Base-by-base conservation (phyloP, 92 coral and sea anemone species). In the Parazoanthus atlanticus region DNA sequence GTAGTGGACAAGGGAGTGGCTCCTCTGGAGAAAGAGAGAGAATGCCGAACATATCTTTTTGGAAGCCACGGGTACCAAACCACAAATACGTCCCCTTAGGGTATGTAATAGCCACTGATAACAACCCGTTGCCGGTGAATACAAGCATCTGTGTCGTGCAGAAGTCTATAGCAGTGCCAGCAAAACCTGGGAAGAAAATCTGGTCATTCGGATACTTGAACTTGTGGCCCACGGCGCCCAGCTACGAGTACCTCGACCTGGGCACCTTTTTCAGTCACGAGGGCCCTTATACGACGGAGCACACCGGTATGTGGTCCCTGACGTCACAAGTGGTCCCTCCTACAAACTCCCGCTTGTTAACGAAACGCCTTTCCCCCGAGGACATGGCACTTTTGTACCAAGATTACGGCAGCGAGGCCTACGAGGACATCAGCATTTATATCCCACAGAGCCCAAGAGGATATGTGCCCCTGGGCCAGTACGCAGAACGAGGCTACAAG, bases 401-500 rank as follows among this genome's bases (percentile, higher is more conserved):
- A 49, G 93, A 89, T 79, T 88, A 76, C 40, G 86, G 81, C 23
- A 83, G 94, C 73, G 80, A 61, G 49, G 93, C 88, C 29, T 93
- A 92, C 76, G 93, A 94, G 92, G 79, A 74, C 66, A 88, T 95
- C 74, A 90, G 93, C 75, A 88, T 95, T 89, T 95, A 95, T 72
- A 90, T 86, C 40, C 96, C 98, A 79, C 96, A 90, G 88, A 94
- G 94, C 58, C 98, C 98, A 8, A 52, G 80, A n/a, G 96, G 96
- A 17, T 95, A 88, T 77, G 56, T 81, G 17, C 83, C 94, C 71
- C 80, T 95, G 19, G 98, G 98, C 7, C 93, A 91, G 54, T 93
- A 95, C 78, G 94, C 94, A 15, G 93, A 93, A 70, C 88, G 91
- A 72, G 88, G 94, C 15, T 82, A 70, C 81, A 31, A 64, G 82